phyloP scores from a whole-genome alignment of 2,113 vertebrate genomes.

The Laticauda colubrina region DNA sequence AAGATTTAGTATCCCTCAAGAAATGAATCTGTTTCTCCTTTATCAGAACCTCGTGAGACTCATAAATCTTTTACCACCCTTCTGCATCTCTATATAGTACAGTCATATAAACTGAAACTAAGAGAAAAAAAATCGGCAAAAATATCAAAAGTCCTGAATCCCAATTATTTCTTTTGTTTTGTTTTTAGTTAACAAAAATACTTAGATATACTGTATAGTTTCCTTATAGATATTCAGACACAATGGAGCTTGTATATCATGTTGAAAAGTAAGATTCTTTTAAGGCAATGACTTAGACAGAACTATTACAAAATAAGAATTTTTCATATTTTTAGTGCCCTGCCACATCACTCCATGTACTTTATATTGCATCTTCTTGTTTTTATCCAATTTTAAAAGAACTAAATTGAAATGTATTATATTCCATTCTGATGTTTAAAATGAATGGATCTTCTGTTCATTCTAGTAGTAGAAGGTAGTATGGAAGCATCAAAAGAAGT shows the following conservation, averaged over 20 bases:
- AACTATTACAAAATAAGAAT: neutral
- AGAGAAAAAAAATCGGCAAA: neutral
- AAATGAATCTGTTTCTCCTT: conserved; percentile 19
- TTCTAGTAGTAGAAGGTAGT: neutral
- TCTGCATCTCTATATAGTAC: neutral
- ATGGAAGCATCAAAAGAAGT: neutral
- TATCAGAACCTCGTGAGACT: neutral
- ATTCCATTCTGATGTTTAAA: neutral
- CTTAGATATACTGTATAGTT: neutral
- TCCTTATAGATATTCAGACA: neutral
- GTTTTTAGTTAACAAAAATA: neutral
- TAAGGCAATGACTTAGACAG: neutral
- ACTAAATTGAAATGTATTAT: neutral
- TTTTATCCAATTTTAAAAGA: neutral
- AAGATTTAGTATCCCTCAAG: conserved; percentile 31
- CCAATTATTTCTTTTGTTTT: neutral
- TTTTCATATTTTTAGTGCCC: neutral
- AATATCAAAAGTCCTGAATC: neutral
- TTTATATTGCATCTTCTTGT: neutral
- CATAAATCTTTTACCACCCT: conserved; percentile 17
- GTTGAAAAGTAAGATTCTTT: neutral
- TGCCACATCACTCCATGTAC: neutral
- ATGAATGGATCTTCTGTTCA: neutral
- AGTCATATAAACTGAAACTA: neutral
- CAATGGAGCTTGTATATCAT: neutral